Evolutionary conservation across 2,113 vertebrate species (phyloP).

Genomic region (Sinosuthora webbiana): DNA sequence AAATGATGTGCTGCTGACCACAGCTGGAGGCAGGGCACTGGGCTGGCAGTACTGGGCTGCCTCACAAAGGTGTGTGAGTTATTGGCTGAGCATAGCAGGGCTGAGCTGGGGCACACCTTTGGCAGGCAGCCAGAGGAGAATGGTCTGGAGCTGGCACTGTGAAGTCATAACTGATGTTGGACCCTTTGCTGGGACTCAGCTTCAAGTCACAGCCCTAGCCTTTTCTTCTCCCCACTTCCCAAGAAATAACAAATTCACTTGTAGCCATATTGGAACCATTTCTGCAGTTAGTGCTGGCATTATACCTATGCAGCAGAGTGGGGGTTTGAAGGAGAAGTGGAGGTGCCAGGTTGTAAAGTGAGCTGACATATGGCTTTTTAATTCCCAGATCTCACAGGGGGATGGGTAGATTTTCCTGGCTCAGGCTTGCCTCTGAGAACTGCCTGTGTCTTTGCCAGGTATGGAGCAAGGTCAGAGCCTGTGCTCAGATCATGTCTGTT

Average conservation of each 20-base stretch:
- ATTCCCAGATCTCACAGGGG: not conserved
- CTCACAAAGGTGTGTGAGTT: not conserved
- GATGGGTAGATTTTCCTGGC: not conserved
- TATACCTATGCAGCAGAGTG: not conserved
- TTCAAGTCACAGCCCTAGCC: not conserved
- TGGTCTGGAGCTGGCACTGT: not conserved
- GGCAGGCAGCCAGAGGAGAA: not conserved
- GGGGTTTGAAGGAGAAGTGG: not conserved
- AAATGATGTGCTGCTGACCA: not conserved
- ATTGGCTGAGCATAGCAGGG: rapidly evolving
- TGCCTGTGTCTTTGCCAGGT: not conserved
- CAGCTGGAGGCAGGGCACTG: not conserved
- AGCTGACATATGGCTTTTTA: not conserved
- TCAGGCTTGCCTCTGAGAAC: not conserved
- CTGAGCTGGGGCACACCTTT: not conserved
- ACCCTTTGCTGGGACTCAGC: not conserved
- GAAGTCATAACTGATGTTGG: not conserved
- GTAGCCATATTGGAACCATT: not conserved
- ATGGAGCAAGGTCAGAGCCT: not conserved
- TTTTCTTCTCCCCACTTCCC: not conserved
- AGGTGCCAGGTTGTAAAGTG: not conserved
- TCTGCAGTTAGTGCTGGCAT: not conserved
- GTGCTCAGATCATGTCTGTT: not conserved
- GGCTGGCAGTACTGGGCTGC: not conserved
- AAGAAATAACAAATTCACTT: not conserved